These are phyloP conservation scores for Pyrgus malvae DNA, from an alignment of 2,888 invertebrate species.

Conservation along the genomic window DNA sequence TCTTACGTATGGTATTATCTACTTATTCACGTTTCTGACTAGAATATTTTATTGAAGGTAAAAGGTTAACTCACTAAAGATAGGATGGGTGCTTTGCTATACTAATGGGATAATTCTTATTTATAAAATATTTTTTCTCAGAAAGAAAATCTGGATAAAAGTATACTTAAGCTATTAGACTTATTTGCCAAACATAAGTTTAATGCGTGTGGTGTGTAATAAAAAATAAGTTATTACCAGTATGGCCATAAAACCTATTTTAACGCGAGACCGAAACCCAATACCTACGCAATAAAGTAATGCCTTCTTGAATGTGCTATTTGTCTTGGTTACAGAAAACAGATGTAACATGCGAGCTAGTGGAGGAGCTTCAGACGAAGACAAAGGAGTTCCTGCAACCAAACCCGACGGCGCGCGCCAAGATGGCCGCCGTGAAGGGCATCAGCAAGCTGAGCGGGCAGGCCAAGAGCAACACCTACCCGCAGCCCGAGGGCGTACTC, in stretches of 20 bases:
- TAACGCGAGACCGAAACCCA: neutral
- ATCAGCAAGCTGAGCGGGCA: slow-evolving; percentile 98
- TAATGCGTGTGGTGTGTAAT: neutral
- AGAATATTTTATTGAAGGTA: neutral
- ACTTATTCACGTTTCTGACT: neutral
- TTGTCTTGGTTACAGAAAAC: slow-evolving; percentile 90
- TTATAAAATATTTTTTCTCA: no score
- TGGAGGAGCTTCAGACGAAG: slow-evolving; percentile 97
- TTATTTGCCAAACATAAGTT: no score
- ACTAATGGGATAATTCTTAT: no score
- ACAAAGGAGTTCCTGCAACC: slow-evolving; percentile 99
- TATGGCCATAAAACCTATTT: neutral
- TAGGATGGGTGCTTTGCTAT: no score
- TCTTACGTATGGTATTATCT: slow-evolving; percentile 3
- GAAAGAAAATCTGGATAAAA: no score
- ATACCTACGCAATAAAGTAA: neutral
- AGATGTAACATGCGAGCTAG: slow-evolving; percentile 97
- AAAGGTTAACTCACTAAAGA: neutral
- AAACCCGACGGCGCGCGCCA: slow-evolving; percentile 97
- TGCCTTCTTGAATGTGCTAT: neutral
- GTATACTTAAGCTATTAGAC: no score
- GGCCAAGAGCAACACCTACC: slow-evolving; percentile 98
- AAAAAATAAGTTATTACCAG: neutral
- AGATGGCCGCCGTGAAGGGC: slow-evolving; percentile 97
- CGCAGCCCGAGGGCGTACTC: slow-evolving; percentile 98